Evolutionary conservation across 2,797 vertebrate genomes (phyloP).

Genomic region (Zenarchopterus dispar): DNA sequence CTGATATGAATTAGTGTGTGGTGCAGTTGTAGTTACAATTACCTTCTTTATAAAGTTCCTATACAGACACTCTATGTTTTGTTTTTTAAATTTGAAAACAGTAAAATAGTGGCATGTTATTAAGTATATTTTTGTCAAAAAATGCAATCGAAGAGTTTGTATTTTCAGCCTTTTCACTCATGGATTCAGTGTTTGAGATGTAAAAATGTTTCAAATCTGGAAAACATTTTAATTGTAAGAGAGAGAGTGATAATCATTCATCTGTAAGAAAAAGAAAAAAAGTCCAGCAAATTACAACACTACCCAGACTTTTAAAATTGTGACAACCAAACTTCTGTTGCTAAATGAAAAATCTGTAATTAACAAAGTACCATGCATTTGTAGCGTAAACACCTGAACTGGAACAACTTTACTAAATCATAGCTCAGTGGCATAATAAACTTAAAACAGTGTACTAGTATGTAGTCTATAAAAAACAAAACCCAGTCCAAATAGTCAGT

Average conservation of each 20-base stretch:
- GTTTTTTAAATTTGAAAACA: no score
- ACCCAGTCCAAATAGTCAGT: constrained; percentile 20
- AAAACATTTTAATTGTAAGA: not conserved
- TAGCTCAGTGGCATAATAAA: no score
- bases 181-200: no score
- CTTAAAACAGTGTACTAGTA: not conserved
- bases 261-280: not conserved
- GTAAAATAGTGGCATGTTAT: no score
- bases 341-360: not conserved
- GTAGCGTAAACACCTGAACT: not conserved
- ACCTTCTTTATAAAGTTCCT: no score
- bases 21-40: no score
- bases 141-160: not conserved
- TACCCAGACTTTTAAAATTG: not conserved
- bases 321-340: not conserved
- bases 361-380: not conserved
- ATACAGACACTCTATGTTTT: no score
- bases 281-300: not conserved
- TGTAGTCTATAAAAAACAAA: not conserved
- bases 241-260: not conserved
- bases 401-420: not conserved
- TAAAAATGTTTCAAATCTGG: not conserved
- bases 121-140: not conserved
- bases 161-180: not conserved
- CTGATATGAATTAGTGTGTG: no score